A percentile compares a stretch with the other conserved stretches of the same genome.
Evolutionary conservation across 2,797 vertebrate genomes (phyloP).

Genomic region (Chaetophractus vellerosus): DNA sequence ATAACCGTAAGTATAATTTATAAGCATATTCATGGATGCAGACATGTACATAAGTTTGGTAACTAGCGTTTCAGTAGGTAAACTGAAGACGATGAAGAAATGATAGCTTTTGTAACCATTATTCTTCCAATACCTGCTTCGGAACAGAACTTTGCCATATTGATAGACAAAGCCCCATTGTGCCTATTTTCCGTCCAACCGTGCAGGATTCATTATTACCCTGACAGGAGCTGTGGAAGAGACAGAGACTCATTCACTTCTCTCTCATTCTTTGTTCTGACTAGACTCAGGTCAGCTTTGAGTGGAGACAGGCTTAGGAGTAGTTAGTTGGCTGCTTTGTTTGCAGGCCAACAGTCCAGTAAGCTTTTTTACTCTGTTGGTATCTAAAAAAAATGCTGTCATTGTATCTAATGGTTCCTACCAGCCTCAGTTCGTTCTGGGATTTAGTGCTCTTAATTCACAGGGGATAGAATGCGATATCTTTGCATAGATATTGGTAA

Average conservation of each 20-base stretch:
- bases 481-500: background rate
- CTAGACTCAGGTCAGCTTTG: background rate
- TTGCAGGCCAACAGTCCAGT: background rate
- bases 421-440: background rate
- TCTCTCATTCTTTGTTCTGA: conserved; percentile 22
- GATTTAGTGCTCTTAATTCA: conserved; percentile 7
- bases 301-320: background rate
- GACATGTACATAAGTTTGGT: background rate
- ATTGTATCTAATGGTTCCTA: background rate
- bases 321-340: background rate
- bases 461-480: background rate
- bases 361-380: background rate
- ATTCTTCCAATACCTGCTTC: background rate
- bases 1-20: background rate
- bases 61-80: background rate
- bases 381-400: background rate
- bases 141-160: background rate
- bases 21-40: background rate
- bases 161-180: background rate
- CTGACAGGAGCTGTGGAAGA: background rate
- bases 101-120: background rate
- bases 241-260: background rate
- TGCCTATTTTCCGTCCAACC: background rate
- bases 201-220: background rate
- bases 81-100: background rate